Evolutionary conservation across 2,797 vertebrate genomes (phyloP).

Genomic region (Notoglanidium macrostoma): DNA sequence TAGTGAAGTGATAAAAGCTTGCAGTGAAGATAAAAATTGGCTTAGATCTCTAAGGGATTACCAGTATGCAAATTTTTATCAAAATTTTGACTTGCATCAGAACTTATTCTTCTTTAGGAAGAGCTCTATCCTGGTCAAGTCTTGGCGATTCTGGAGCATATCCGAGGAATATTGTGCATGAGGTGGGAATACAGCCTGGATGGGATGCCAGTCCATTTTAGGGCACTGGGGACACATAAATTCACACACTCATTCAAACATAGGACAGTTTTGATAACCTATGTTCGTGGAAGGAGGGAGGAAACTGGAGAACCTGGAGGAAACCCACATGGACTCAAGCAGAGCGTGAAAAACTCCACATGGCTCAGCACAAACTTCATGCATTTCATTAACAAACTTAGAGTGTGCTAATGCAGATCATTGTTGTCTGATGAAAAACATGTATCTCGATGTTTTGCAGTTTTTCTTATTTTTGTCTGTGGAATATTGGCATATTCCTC

Average conservation of each 20-base stretch:
- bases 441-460: not conserved
- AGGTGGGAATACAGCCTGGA: not conserved
- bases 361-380: no score
- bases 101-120: not conserved
- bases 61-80: not conserved
- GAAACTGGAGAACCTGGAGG: not conserved
- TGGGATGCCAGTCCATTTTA: not conserved
- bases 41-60: slow-evolving; percentile 24
- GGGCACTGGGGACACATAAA: not conserved
- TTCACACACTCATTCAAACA: not conserved
- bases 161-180: not conserved
- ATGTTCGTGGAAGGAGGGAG: not conserved
- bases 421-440: not conserved
- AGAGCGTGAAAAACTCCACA: not conserved
- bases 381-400: not conserved
- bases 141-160: not conserved
- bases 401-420: not conserved
- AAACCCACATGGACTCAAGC: not conserved
- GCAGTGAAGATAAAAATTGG: slow-evolving; percentile 14
- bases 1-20: slow-evolving; percentile 35
- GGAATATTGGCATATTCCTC: not conserved
- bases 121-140: not conserved
- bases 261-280: not conserved
- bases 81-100: not conserved
- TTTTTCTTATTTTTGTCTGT: not conserved